Evolutionary conservation across 2,888 invertebrate genomes (phyloP), one percentile per base, ranked within the genome.

Genomic region (Meloe dianella): DNA sequence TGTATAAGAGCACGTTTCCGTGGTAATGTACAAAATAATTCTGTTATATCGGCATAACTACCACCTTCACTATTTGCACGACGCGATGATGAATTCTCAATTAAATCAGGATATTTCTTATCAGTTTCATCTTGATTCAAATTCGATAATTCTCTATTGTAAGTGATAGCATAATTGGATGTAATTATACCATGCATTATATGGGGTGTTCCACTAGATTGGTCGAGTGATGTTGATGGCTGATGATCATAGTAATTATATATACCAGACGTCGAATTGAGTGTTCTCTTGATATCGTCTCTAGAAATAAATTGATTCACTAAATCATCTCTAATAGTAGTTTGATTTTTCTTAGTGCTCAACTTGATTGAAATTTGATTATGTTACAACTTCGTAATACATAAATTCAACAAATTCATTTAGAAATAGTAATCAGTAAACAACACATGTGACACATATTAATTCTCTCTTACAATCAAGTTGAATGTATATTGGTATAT

Each of bases 21-120:
- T 0, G 92, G 91, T 73, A 92, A 85, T n/a, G 92, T 92, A 79
- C 90, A 91, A 78, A 91, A 89, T 0, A 86, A 78, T 70, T 83
- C 81, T 61, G 80, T 81, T 65, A 83, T 79, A 68, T 84, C 82
- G 63, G 77, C 75, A 22, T 80, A 78, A 73, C 84, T 84, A 27
- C 83, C 83, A 57, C 81, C 81, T 69, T 83, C 83, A 70, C 83
- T 83, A 68, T 77, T 79, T n/a, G 82, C 78, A 63, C 73, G 79
- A 61, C 70, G 67, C 20, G 59, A 75, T 24, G 81, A 78, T 17
- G 81, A 80, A 60, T 79, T 79, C 65, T 82, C 83, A 59, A 84
- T 79, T 61, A 84, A 73, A 71, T 84, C 84, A 7, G 84, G 84
- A 71, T 80, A 81, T 68, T 80, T 79, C 67, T 74, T 76, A 32